A percentile compares a stretch with the other conserved stretches of the same genome.
phyloP scores from a whole-genome alignment of 1,140 invertebrate species.

The Rhizoglyphus robini region DNA sequence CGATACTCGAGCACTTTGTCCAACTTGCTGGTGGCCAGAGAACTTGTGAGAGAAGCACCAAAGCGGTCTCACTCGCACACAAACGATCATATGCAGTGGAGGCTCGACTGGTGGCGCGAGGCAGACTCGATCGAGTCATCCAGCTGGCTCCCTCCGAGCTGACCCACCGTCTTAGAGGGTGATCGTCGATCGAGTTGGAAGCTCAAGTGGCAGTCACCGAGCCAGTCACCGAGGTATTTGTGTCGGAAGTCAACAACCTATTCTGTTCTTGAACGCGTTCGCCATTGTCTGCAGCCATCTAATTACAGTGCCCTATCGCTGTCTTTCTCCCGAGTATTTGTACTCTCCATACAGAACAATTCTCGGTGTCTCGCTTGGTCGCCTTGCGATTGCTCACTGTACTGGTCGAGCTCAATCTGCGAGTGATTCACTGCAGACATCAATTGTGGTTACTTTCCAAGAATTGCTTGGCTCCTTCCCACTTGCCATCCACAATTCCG shows the following conservation, averaged over 20 bases:
- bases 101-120: too few relatives aligned
- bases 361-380: neutral
- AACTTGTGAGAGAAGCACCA: too few relatives aligned
- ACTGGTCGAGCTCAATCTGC: too few relatives aligned
- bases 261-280: neutral
- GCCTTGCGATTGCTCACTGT: neutral
- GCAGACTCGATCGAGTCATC: neutral
- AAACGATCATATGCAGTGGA: too few relatives aligned
- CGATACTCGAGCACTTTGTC: too few relatives aligned
- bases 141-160: too few relatives aligned
- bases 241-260: conserved; percentile 15
- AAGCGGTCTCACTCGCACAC: too few relatives aligned
- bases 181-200: conserved; percentile 2
- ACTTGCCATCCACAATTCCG: neutral
- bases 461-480: too few relatives aligned
- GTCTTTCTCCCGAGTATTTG: neutral
- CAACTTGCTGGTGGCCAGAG: too few relatives aligned
- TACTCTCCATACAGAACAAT: neutral
- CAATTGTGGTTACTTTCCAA: neutral
- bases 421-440: neutral
- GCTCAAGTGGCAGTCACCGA: neutral
- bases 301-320: neutral
- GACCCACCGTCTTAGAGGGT: neutral
- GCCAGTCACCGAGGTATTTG: neutral
- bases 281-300: neutral